phyloP scores from a whole-genome alignment of 2,888 invertebrate species.

The Mythimna lalbum region DNA sequence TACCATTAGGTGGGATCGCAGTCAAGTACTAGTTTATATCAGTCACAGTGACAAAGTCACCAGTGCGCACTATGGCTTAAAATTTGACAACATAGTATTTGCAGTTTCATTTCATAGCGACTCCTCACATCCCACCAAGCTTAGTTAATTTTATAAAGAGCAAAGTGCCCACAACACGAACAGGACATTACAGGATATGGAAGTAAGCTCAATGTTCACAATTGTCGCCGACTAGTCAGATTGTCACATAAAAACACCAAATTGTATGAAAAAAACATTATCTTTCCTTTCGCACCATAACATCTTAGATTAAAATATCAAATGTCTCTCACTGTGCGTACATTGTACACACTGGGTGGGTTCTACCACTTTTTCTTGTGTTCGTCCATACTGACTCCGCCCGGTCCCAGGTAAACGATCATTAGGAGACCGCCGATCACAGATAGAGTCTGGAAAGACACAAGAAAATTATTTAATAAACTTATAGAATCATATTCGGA shows the following conservation, averaged over 20 bases:
- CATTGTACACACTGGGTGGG: conserved; percentile 61
- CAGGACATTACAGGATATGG: conserved; percentile 54
- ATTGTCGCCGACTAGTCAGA: conserved; percentile 69
- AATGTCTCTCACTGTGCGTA: conserved; percentile 69
- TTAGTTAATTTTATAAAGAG: conserved; percentile 7
- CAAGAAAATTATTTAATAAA: background rate
- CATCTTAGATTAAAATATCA: conserved; percentile 69
- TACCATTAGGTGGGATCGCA: too few species aligned
- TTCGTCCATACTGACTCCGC: conserved; percentile 99
- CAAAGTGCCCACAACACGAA: conserved; percentile 48
- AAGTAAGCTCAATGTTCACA: conserved; percentile 65
- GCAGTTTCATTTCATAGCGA: conserved; percentile 3
- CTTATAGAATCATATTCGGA: too few species aligned
- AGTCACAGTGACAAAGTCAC: too few species aligned
- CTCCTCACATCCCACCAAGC: conserved; percentile 17
- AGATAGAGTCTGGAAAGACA: conserved; percentile 96
- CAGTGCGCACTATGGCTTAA: too few species aligned
- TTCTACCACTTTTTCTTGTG: conserved; percentile 99
- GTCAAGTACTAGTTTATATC: too few species aligned
- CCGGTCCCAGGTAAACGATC: conserved; percentile 99
- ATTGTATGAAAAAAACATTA: conserved; percentile 58
- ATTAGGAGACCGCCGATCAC: conserved; percentile 99
- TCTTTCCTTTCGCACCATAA: conserved; percentile 65
- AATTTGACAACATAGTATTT: background rate
- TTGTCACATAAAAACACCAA: conserved; percentile 66